A percentile compares a stretch with the other conserved stretches of the same genome.
These are phyloP conservation scores for Pachypeltis micranthus DNA, from an alignment of 1,140 invertebrate species.

Conservation along the genomic window DNA sequence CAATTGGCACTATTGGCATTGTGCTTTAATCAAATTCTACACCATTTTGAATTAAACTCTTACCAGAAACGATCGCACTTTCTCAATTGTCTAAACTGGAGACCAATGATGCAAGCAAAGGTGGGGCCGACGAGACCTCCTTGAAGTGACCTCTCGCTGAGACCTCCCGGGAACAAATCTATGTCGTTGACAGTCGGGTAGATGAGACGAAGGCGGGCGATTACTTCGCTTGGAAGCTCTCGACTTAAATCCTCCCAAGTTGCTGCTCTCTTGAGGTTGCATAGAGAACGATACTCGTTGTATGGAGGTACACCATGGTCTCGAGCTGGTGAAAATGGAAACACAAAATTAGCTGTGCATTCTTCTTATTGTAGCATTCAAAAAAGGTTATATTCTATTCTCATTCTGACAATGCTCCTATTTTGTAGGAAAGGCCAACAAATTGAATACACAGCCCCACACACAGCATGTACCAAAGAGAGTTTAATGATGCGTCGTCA, in stretches of 20 bases:
- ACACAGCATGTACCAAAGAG: too few relatives aligned
- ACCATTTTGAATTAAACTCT: too few relatives aligned
- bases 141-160: constrained; percentile 52
- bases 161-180: constrained; percentile 81
- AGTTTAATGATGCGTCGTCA: too few relatives aligned
- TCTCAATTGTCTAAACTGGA: constrained; percentile 80
- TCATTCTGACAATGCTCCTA: too few relatives aligned
- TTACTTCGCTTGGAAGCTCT: constrained; percentile 53
- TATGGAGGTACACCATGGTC: constrained; percentile 83
- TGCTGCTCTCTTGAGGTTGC: constrained; percentile 55
- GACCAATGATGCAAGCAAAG: constrained; percentile 89
- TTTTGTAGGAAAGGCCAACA: too few relatives aligned
- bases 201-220: constrained; percentile 48
- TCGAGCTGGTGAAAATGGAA: constrained; percentile 37
- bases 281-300: constrained; percentile 66
- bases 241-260: constrained; percentile 62
- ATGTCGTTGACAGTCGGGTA: constrained; percentile 83
- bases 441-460: too few relatives aligned
- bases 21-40: background rate
- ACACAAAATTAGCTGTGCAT: too few relatives aligned
- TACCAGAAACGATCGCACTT: constrained; percentile 90
- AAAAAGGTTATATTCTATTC: too few relatives aligned
- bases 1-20: background rate
- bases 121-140: constrained; percentile 89
- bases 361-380: too few relatives aligned